Conservation (phyloP, 2,888 invertebrate species). For the Noctua fimbriata region DNA sequence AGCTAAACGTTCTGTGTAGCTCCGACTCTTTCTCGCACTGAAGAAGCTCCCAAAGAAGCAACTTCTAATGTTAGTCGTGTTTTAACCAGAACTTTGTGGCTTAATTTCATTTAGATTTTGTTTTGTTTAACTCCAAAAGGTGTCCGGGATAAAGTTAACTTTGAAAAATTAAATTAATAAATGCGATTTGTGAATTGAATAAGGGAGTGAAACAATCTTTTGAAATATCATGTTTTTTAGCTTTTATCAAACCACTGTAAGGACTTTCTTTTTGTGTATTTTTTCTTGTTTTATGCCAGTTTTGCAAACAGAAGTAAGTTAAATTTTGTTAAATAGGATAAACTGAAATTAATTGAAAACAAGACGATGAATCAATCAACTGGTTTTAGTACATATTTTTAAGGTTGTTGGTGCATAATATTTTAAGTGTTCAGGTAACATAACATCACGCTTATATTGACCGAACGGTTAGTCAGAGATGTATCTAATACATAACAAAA, state of each 20-base stretch:
- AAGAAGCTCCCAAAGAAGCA: constrained; percentile 27
- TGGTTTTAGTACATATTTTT: background rate
- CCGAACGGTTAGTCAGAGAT: no score
- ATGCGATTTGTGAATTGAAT: constrained; percentile 33
- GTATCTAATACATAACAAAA: no score
- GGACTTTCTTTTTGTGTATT: background rate
- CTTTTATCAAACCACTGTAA: background rate
- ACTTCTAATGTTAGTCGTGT: constrained; percentile 58
- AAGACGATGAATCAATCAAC: background rate
- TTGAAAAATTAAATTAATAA: constrained; percentile 49
- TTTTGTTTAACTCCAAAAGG: constrained; percentile 53
- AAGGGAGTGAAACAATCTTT: constrained; percentile 1
- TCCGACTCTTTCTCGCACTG: background rate
- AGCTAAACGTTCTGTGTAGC: background rate
- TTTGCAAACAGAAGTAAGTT: background rate
- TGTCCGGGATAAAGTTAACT: constrained; percentile 49
- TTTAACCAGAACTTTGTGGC: constrained; percentile 54
- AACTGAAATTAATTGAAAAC: background rate
- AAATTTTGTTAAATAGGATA: background rate
- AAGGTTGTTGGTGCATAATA: background rate
- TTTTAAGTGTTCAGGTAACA: background rate
- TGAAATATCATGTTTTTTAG: background rate
- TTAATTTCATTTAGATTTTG: constrained; percentile 63
- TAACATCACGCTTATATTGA: no score
- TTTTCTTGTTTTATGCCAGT: background rate